Conservation (phyloP, 2,113 vertebrate genomes). For the Xerus inauris region DNA sequence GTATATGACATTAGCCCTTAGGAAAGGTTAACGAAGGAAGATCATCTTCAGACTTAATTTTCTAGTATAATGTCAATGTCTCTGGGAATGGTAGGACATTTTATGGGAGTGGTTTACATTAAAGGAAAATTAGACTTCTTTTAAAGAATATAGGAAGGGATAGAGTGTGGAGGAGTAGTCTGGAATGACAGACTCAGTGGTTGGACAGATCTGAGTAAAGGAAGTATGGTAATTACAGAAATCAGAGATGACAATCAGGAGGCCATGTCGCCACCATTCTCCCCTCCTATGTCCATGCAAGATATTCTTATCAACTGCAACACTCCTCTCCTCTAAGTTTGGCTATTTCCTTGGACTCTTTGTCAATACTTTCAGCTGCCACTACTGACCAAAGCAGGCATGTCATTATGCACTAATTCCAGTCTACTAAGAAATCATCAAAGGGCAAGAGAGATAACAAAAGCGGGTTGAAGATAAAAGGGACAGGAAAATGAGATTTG, state of each 20-base stretch:
- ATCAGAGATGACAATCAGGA: background rate
- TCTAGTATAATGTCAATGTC: background rate
- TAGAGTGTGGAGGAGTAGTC: background rate
- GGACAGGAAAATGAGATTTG: background rate
- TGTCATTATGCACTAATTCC: background rate
- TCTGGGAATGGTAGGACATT: background rate
- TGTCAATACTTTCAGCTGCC: background rate
- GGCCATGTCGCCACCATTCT: background rate
- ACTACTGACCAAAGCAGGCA: background rate
- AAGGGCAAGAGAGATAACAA: background rate
- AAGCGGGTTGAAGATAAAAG: background rate
- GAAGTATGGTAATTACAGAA: background rate
- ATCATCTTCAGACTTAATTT: background rate
- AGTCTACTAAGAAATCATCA: background rate
- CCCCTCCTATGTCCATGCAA: background rate
- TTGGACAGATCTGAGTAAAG: background rate
- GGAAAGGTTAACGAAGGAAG: background rate
- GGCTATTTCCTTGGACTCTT: background rate
- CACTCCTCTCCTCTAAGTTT: background rate
- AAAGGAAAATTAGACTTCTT: background rate
- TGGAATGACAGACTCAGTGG: background rate
- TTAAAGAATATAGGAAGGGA: background rate
- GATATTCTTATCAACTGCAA: background rate
- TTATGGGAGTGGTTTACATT: background rate
- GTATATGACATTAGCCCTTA: background rate